phyloP scores from a whole-genome alignment of 2,888 invertebrate genomes.

The Calephelis perditalis region DNA sequence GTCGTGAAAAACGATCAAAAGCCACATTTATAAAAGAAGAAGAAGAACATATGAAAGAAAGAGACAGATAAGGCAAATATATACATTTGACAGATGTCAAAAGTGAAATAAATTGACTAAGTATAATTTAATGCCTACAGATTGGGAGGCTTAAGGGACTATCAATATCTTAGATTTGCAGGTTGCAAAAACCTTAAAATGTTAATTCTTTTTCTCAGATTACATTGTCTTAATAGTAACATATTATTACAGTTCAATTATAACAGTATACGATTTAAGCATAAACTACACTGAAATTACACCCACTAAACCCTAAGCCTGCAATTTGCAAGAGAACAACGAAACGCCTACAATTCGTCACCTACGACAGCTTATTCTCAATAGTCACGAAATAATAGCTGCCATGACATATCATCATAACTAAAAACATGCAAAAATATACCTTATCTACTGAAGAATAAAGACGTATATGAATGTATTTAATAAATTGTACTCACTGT shows the following conservation, averaged over 20 bases:
- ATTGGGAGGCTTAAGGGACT: too few species aligned
- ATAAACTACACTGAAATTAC: conserved; percentile 4
- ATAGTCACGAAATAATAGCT: conserved; percentile 62
- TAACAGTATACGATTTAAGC: not conserved
- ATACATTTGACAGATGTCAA: too few species aligned
- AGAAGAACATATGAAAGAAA: too few species aligned
- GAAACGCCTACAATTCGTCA: conserved; percentile 72
- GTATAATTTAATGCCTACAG: too few species aligned
- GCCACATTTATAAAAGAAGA: too few species aligned
- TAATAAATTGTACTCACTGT: conserved; percentile 35
- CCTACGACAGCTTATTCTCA: conserved; percentile 65
- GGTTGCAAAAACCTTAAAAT: too few species aligned
- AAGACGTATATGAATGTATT: conserved; percentile 27
- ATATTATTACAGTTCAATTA: not conserved
- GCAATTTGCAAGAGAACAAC: conserved; percentile 47
- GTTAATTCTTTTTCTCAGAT: too few species aligned
- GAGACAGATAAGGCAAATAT: too few species aligned
- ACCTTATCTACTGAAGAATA: conserved; percentile 32
- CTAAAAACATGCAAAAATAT: conserved; percentile 29
- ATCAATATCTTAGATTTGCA: too few species aligned
- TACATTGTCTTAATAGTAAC: too few species aligned
- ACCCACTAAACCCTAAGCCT: conserved; percentile 15
- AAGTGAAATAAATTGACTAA: too few species aligned
- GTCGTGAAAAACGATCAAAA: too few species aligned
- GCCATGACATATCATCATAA: conserved; percentile 20